These are phyloP conservation scores for Diabrotica balteata DNA, from an alignment of 2,888 invertebrate species.

Conservation along the genomic window DNA sequence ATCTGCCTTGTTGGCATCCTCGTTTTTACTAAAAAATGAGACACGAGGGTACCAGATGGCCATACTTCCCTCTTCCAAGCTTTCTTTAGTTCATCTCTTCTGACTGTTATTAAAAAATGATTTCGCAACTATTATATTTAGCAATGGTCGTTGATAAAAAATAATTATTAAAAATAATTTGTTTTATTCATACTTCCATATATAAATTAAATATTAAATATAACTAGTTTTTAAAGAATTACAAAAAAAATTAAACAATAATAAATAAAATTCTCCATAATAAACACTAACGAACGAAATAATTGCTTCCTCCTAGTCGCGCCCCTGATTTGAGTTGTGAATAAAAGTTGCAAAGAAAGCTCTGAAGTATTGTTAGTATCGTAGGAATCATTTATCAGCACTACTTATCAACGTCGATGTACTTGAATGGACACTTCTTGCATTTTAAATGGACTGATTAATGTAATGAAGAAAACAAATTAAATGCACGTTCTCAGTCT, in stretches of 20 bases:
- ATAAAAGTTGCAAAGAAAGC: conserved; percentile 36
- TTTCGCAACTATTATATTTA: too few relatives aligned
- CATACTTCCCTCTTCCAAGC: too few relatives aligned
- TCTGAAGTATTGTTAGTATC: conserved; percentile 40
- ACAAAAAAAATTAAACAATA: not conserved
- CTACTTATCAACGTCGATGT: conserved; percentile 42
- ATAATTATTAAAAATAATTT: not conserved
- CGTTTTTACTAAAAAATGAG: too few relatives aligned
- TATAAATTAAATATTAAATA: not conserved
- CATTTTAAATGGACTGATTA: conserved; percentile 41
- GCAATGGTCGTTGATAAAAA: too few relatives aligned
- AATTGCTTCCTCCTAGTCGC: conserved; percentile 4
- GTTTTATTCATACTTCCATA: not conserved
- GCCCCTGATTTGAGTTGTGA: conserved; percentile 29
- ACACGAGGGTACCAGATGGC: too few relatives aligned
- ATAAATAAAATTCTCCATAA: not conserved
- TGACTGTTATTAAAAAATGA: too few relatives aligned
- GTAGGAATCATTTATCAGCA: conserved; percentile 40
- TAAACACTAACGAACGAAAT: too few relatives aligned
- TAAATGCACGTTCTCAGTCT: conserved; percentile 25
- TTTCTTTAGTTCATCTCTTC: too few relatives aligned
- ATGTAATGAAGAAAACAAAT: conserved; percentile 40
- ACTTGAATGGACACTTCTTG: conserved; percentile 37
- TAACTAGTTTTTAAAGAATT: not conserved
- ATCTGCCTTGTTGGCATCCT: too few relatives aligned